Base-by-base conservation (phyloP, 2,113 vertebrate species). In the Gallinago paraguaiae region DNA sequence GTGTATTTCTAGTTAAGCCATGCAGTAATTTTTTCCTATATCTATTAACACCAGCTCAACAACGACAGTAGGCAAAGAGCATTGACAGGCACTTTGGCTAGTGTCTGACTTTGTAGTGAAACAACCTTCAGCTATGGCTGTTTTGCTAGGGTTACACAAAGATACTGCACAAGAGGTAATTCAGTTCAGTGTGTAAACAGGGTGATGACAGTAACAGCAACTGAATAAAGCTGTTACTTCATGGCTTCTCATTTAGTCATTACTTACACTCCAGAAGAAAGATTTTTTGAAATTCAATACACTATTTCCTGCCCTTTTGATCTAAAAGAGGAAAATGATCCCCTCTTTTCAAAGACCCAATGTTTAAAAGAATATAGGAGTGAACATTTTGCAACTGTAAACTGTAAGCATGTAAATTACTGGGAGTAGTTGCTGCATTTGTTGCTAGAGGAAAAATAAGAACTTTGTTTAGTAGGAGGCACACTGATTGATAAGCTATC, bases 251-350 rank as follows among this genome's bases (percentile, higher is more conserved):
- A 61, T 94, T 85, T 85, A 93, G 69, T 77, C 86, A 77, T 92
- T 93, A 93, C 68, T 93, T 91, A 43, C 50, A 59, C 30, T 35
- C 5, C 37, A 77, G 20, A 25, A 87, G 50, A 89, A 91, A 77
- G 45, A 77, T 76, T 82, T 94, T 83, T 91, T 93, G 53, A 87
- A 95, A 92, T 79, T 69, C 75, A 77, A 82, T 82, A 79, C 33
- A 45, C 31, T 60, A 51, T 91, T 97, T 97, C 95, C 94, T 96
- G 68, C 17, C 37, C 71, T 93, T 97, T 96, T 96, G 67, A 96
- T 94, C 92, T 95, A 88, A 72, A 96, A 92, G 54, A 41, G 22
- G 79, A 88, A 95, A 88, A 91, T 60, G 0, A 92, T 61, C 12
- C 31, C 37, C 20, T 72, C 48, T 67, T 87, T 91, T 85, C 54